phyloP scores from a whole-genome alignment of 2,797 vertebrate genomes.

The Zenarchopterus dispar region DNA sequence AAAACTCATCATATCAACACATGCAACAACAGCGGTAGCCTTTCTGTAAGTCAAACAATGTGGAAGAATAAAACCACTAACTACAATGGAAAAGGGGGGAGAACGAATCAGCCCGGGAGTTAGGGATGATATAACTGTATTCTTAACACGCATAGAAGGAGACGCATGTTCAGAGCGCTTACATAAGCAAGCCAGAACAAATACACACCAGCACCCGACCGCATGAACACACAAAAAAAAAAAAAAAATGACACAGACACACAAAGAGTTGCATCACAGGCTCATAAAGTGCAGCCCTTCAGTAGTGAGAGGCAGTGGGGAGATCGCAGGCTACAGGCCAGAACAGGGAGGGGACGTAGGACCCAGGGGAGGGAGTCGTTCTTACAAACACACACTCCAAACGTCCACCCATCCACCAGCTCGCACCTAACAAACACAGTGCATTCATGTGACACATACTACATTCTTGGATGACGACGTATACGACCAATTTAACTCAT shows the following conservation, averaged over 20 bases:
- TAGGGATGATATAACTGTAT: conserved; percentile 77
- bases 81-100: conserved; percentile 23
- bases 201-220: conserved; percentile 42
- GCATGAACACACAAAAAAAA: conserved; percentile 23
- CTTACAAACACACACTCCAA: conserved; percentile 30
- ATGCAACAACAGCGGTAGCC: conserved; percentile 11
- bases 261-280: conserved; percentile 74
- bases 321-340: conserved; percentile 66
- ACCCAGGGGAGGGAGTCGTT: conserved; percentile 68
- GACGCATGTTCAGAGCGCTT: conserved; percentile 72
- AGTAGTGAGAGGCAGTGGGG: conserved; percentile 60
- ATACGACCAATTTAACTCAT: conserved; percentile 51
- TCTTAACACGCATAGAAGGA: conserved; percentile 69
- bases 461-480: conserved; percentile 49
- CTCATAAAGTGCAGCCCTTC: conserved; percentile 65
- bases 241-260: conserved; percentile 33
- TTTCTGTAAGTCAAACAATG: conserved; percentile 35
- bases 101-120: conserved; percentile 57
- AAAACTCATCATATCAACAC: conserved; percentile 15
- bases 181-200: conserved; percentile 76
- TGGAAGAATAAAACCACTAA: conserved; percentile 30
- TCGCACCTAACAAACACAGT: conserved; percentile 47
- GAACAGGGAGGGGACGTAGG: conserved; percentile 68
- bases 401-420: conserved; percentile 43
- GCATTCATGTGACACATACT: conserved; percentile 54